Base-by-base conservation (phyloP, 2,797 vertebrate species). In the Darevskia nairensis region DNA sequence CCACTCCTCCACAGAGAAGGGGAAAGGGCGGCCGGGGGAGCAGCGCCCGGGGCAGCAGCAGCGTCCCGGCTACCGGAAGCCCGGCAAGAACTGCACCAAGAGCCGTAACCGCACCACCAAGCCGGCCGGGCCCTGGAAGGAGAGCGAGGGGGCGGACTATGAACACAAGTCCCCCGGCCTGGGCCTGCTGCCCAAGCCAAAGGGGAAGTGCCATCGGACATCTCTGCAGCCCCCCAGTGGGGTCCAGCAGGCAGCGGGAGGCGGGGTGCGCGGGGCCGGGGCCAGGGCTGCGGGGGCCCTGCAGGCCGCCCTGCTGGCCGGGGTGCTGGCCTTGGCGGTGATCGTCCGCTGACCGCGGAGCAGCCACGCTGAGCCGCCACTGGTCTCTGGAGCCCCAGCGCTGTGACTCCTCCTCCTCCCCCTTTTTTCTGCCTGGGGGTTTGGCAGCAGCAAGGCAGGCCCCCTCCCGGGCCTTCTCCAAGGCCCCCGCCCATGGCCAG, bases 201-300 rank as follows among this genome's bases (percentile, higher is more conserved):
- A 98, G 97, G 97, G 98, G 96, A 99, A 99, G 96, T 99, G 99
- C 91, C 97, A 98, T 92, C 98, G 98, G 98, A 98, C 98, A 89
- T 98, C 98, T 96, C 96, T 99, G 91, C 98, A 97, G 74, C 97
- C 98, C 90, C 99, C 99, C 88, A 99, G 98, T 8, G 99, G 99
- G 96, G 99, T 99, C 74, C 98, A 99, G 96, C 98, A 98, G 97
- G 98, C 98, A 35, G 98, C 98, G 71, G 98, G 98, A 83, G 88
- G 78, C 1, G 9, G 83, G 3, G 11, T 25, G 1, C n/a, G 59
- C 3, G 93, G 92, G 91, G 84, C 94, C 35, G 94, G 94, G 88
- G 93, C 94, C 83, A 80, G 90, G 94, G 92, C 95, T 1, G 7
- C 1, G 0, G 61, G 23, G 35, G 55, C 81, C 4, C 3, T 21